These are phyloP conservation scores for Aplocera efformata DNA, from an alignment of 2,888 invertebrate species.

Conservation along the genomic window DNA sequence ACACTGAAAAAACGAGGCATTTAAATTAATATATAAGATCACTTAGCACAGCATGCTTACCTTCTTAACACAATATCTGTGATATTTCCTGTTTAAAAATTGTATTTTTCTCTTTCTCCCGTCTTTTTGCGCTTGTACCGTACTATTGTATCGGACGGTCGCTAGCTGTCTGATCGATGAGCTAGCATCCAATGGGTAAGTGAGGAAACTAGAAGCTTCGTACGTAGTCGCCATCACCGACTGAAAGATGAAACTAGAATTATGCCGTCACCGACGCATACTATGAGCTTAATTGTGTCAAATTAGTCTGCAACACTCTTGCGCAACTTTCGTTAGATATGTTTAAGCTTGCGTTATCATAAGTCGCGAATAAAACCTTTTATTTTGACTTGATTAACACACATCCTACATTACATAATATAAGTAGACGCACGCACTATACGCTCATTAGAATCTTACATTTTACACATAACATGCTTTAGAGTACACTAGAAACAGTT, in stretches of 20 bases:
- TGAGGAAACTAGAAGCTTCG: conserved; percentile 68
- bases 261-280: conserved; percentile 10
- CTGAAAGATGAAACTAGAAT: neutral
- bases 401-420: conserved; percentile 1
- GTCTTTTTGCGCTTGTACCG: conserved; percentile 71
- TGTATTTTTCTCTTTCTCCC: conserved; percentile 73
- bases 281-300: neutral
- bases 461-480: conserved; percentile 27
- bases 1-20: conserved; percentile 23
- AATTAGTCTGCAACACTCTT: no score
- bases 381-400: neutral
- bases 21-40: no score
- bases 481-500: conserved; percentile 17
- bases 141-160: conserved; percentile 63
- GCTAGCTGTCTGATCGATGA: conserved; percentile 93
- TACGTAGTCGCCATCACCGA: conserved; percentile 50
- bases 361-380: neutral
- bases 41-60: conserved; percentile 74
- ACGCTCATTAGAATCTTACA: conserved; percentile 30
- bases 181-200: conserved; percentile 90
- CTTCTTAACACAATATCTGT: conserved; percentile 49
- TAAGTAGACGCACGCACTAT: conserved; percentile 41
- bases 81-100: conserved; percentile 61
- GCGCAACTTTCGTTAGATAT: no score
- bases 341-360: neutral